Evolutionary conservation across 2,888 invertebrate genomes (phyloP).

Genomic region (Parelbella ahira): DNA sequence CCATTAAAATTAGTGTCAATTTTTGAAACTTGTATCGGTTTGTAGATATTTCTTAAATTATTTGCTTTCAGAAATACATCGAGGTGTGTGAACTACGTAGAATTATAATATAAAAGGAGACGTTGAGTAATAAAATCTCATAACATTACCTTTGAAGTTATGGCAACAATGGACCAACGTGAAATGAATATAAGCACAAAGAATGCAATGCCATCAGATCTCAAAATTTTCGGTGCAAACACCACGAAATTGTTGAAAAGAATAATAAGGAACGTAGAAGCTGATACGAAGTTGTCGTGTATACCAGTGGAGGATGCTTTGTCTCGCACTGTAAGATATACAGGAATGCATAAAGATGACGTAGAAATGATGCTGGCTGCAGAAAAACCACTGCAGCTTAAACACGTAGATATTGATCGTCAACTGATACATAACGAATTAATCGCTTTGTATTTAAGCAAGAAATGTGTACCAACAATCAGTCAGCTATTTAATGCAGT

Average conservation of each 20-base stretch:
- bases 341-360: background rate
- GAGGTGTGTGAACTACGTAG: too few relatives aligned
- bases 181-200: background rate
- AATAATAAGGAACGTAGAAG: background rate
- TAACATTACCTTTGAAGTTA: too few relatives aligned
- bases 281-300: background rate
- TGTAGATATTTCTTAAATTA: too few relatives aligned
- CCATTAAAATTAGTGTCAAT: too few relatives aligned
- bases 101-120: too few relatives aligned
- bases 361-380: background rate
- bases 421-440: background rate
- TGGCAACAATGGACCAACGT: background rate
- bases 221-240: background rate
- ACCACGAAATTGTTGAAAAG: slow-evolving; percentile 1
- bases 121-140: too few relatives aligned
- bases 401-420: background rate
- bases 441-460: background rate
- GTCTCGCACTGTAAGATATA: background rate
- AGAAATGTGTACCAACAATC: slow-evolving; percentile 35
- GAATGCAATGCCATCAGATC: too few relatives aligned
- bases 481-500: slow-evolving; percentile 34
- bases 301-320: background rate
- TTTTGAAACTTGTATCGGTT: too few relatives aligned
- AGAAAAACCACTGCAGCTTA: background rate
- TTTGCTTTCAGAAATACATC: too few relatives aligned